phyloP scores from a whole-genome alignment of 2,888 invertebrate genomes.

The Meta bourneti region DNA sequence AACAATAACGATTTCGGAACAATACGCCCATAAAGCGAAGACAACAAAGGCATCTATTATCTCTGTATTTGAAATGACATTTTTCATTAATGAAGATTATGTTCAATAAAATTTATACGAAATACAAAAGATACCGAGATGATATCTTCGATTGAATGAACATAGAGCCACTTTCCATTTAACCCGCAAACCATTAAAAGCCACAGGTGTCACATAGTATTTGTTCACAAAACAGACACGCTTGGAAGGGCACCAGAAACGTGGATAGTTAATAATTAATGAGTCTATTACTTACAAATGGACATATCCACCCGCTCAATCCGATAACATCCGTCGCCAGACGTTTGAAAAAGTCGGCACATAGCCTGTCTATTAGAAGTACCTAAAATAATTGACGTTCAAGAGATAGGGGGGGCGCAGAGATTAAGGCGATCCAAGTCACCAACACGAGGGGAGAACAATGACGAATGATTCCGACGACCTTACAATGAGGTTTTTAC shows the following conservation, averaged over 20 bases:
- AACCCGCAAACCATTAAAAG: too few relatives aligned
- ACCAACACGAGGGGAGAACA: conserved; percentile 1
- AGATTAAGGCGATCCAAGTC: background rate
- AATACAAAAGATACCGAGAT: too few relatives aligned
- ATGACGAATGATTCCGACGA: conserved; percentile 21
- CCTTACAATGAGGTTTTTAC: conserved; percentile 25
- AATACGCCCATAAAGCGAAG: too few relatives aligned
- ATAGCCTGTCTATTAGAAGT: background rate
- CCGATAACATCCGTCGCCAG: background rate
- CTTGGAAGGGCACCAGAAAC: background rate
- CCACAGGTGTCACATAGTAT: too few relatives aligned
- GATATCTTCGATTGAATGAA: too few relatives aligned
- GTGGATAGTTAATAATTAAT: background rate
- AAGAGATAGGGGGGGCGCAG: background rate
- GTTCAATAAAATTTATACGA: too few relatives aligned
- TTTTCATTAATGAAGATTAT: too few relatives aligned
- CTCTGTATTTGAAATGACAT: too few relatives aligned
- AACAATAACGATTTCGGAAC: too few relatives aligned
- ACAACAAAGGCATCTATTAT: too few relatives aligned
- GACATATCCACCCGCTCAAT: background rate
- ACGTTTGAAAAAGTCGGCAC: background rate
- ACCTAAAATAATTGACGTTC: background rate
- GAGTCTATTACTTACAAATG: background rate
- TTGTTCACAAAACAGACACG: too few relatives aligned
- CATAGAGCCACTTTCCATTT: too few relatives aligned